A percentile compares a stretch with the other conserved stretches of the same genome.
Evolutionary conservation across 2,888 invertebrate genomes (phyloP).

Genomic region (Oscheius sp.): DNA sequence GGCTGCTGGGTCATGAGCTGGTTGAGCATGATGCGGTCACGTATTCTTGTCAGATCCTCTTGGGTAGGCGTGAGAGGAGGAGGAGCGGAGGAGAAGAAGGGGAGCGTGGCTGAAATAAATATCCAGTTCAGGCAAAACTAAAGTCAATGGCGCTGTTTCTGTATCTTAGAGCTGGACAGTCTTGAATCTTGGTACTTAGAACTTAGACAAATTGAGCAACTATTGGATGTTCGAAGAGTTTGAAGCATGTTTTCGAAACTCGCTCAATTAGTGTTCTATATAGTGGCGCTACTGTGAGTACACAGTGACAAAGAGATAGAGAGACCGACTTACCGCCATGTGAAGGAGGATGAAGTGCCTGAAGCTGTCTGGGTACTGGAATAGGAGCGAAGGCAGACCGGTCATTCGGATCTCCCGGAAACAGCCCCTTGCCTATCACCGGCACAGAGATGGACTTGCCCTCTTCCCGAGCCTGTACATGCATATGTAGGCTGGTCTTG

Average conservation of each 20-base stretch:
- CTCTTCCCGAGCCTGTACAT: constrained; percentile 48
- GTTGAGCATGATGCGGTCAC: constrained; percentile 43
- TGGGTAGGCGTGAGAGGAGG: constrained; percentile 19
- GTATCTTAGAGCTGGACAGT: no score
- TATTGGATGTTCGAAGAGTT: no score
- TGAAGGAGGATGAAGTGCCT: constrained; percentile 3
- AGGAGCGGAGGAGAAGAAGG: constrained; percentile 23
- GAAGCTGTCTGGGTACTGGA: background rate
- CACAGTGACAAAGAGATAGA: no score
- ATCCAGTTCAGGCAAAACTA: background rate
- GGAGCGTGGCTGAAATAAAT: constrained; percentile 9
- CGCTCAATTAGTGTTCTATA: no score
- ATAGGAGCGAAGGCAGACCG: constrained; percentile 30
- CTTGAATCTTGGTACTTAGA: no score
- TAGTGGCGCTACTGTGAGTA: no score
- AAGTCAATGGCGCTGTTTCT: no score
- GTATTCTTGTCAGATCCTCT: constrained; percentile 30
- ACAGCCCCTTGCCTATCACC: constrained; percentile 36
- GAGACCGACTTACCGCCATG: background rate
- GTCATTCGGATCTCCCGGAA: constrained; percentile 14
- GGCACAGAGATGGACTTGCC: constrained; percentile 33
- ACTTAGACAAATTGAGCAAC: no score
- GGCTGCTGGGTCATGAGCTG: constrained; percentile 35
- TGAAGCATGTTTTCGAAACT: no score
- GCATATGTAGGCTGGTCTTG: constrained; percentile 67